A percentile compares a stretch with the other conserved stretches of the same genome.
Conservation (phyloP, 1,140 invertebrate species). For the Cardiocondyla obscurior region DNA sequence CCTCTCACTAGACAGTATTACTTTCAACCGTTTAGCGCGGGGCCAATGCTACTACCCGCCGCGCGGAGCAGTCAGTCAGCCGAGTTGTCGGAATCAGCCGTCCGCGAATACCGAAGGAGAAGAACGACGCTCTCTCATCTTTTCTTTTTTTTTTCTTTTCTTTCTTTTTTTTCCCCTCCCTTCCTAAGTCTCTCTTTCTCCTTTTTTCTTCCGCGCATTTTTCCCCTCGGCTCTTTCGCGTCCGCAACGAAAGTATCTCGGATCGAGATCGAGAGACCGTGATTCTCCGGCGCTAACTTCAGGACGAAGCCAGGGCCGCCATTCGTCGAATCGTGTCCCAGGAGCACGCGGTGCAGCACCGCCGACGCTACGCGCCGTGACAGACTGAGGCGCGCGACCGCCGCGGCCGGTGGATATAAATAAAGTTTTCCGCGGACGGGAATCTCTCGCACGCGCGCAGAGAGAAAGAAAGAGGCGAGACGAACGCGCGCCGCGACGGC, state of each 20-base stretch:
- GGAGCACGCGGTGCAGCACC: not conserved
- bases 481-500: constrained; percentile 13
- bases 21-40: constrained; percentile 80
- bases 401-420: constrained; percentile 57
- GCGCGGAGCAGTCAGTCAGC: constrained; percentile 66
- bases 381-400: constrained; percentile 57
- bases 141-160: not conserved
- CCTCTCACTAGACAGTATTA: constrained; percentile 82
- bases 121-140: constrained; percentile 14
- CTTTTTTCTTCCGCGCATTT: not conserved
- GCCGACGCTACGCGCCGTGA: constrained; percentile 46
- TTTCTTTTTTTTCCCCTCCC: not conserved
- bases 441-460: constrained; percentile 52
- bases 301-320: too few species aligned
- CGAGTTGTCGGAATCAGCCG: constrained; percentile 65
- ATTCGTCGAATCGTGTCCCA: not conserved
- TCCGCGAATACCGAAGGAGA: constrained; percentile 58
- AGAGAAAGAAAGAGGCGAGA: constrained; percentile 47
- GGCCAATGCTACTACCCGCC: constrained; percentile 73
- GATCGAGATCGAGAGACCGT: not conserved
- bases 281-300: too few species aligned
- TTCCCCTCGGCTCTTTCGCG: not conserved
- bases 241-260: too few species aligned
- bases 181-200: too few species aligned
- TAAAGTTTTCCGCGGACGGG: constrained; percentile 56